phyloP scores from a whole-genome alignment of 2,888 invertebrate genomes.

The Cryptus viduatorius region DNA sequence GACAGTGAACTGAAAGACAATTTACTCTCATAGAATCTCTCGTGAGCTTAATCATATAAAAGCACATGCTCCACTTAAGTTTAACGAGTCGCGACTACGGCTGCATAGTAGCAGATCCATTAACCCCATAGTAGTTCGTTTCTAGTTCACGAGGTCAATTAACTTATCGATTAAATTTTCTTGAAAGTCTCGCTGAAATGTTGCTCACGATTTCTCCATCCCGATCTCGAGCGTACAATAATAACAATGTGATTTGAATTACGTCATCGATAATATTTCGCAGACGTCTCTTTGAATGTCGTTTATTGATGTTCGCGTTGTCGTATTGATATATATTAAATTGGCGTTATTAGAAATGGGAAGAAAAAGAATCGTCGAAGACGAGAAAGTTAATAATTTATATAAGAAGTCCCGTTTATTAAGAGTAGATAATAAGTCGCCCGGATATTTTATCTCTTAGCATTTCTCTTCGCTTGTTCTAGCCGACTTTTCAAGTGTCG shows the following conservation, averaged over 20 bases:
- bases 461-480: conserved; percentile 10
- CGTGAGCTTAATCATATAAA: conserved; percentile 1
- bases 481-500: conserved; percentile 1
- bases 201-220: not conserved
- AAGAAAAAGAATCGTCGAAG: not conserved
- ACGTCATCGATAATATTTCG: conserved; percentile 21
- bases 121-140: not conserved
- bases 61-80: conserved; percentile 14
- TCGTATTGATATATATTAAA: conserved; percentile 55
- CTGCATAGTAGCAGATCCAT: not conserved
- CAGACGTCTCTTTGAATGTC: not conserved
- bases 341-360: conserved; percentile 19
- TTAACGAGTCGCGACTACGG: not conserved
- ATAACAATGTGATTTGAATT: conserved; percentile 49
- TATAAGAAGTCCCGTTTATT: conserved; percentile 38
- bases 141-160: conserved; percentile 3
- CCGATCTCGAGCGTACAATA: not conserved
- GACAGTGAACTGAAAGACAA: conserved; percentile 73
- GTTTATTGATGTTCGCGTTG: conserved; percentile 21
- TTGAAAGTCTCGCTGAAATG: conserved; percentile 8
- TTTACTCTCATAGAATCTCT: not conserved
- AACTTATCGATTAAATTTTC: conserved; percentile 1
- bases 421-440: conserved; percentile 56
- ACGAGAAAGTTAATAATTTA: conserved; percentile 58
- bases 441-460: conserved; percentile 57